phyloP scores from a whole-genome alignment of 2,888 invertebrate species.

The Caenorhabditis virilis region DNA sequence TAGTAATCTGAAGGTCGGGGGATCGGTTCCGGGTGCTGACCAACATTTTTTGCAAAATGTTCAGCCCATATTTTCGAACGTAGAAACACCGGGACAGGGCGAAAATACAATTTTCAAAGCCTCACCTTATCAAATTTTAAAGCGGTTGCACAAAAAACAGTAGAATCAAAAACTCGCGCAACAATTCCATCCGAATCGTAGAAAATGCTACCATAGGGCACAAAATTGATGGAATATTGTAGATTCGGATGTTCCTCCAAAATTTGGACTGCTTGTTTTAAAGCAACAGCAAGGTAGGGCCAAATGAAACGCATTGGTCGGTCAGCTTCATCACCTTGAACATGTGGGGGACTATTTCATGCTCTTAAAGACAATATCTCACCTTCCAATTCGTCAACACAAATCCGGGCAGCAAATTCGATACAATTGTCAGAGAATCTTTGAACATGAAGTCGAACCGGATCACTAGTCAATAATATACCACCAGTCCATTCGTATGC shows the following conservation, averaged over 20 bases:
- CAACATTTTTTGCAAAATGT: too few relatives aligned
- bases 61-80: too few relatives aligned
- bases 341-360: neutral
- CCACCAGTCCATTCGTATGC: slow-evolving; percentile 46
- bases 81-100: too few relatives aligned
- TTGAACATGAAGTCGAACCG: slow-evolving; percentile 43
- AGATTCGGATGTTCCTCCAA: slow-evolving; percentile 38
- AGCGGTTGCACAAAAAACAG: slow-evolving; percentile 40
- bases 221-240: slow-evolving; percentile 36
- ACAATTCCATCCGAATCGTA: slow-evolving; percentile 28
- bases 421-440: slow-evolving; percentile 38
- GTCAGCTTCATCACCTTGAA: slow-evolving; percentile 25
- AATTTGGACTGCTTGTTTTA: slow-evolving; percentile 37
- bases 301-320: slow-evolving; percentile 36
- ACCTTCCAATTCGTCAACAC: slow-evolving; percentile 49
- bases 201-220: slow-evolving; percentile 41
- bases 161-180: slow-evolving; percentile 47
- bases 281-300: slow-evolving; percentile 36
- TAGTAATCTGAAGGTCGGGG: too few relatives aligned
- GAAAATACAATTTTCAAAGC: too few relatives aligned
- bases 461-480: slow-evolving; percentile 38
- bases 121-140: slow-evolving; percentile 25
- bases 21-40: too few relatives aligned
- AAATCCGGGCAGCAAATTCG: slow-evolving; percentile 40
- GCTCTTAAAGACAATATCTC: slow-evolving; percentile 10